Evolutionary conservation across 2,888 invertebrate species (phyloP), one percentile per base, ranked within the genome.

Genomic region (Platynereis dumerilii): DNA sequence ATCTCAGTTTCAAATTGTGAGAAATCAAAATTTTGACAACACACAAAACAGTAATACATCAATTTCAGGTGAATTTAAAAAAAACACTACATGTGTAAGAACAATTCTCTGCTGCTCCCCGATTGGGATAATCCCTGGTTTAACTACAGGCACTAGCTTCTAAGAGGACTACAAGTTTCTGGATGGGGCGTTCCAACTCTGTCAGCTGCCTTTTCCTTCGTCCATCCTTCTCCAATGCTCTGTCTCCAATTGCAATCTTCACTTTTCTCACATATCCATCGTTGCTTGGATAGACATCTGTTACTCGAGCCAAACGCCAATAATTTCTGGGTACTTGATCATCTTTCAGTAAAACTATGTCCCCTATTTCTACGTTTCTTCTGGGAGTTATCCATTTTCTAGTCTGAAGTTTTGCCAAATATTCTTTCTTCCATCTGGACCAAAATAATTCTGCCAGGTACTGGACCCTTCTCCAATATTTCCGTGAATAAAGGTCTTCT

Each of bases 381-480:
- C 42, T 22, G 1, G 27, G 22, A 28, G 34, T 27, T n/a, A 20
- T 5, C 67, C 67, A 67, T 28, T 65, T 67, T 29, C 61, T 26
- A 26, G n/a, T 24, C 52, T 65, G 59, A 1, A 67, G 44, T 17
- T 29, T 56, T 0, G 20, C 27, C 34, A 67, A 28, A 29, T 60
- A 67, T 45, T 67, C 64, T 24, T 34, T 54, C 39, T 52, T 44
- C 67, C 67, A 64, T 22, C 60, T 53, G 7, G 64, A 39, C 64
- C 64, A 67, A 44, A 67, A 67, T 52, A 56, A 24, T 28, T 67
- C 57, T 20, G 58, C 60, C 45, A 64, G 27, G 44, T 27, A 59
- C 45, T 67, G 67, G 0, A 67, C 64, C 39, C 54, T n/a, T 26
- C 64, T 27, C 66, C 66, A 66, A 45, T 65, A 45, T 58, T 57